A percentile compares a stretch with the other conserved stretches of the same genome.
Evolutionary conservation across 1,140 invertebrate genomes (phyloP).

Genomic region (Hetaerina americana): DNA sequence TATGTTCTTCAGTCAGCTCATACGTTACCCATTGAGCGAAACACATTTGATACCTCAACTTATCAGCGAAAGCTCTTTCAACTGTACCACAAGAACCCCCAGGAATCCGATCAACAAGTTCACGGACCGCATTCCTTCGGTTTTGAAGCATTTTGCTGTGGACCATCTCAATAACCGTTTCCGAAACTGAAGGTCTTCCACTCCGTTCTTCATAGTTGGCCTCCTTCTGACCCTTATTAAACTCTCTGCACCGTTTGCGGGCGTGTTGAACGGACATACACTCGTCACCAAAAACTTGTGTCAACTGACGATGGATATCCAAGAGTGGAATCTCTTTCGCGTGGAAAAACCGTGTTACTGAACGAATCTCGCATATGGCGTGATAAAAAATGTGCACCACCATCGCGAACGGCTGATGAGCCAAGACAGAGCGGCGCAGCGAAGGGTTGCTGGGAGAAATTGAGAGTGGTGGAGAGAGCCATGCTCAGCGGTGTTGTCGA

Average conservation of each 20-base stretch:
- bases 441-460: neutral
- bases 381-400: neutral
- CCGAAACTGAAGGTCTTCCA: constrained; percentile 8
- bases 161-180: neutral
- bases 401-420: constrained; percentile 4
- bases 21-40: no score
- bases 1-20: no score
- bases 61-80: neutral
- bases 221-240: constrained; percentile 1
- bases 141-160: neutral
- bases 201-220: constrained; percentile 5
- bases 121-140: neutral
- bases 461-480: no score
- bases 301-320: constrained; percentile 7
- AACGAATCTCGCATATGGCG: constrained; percentile 7
- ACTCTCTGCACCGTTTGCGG: constrained; percentile 6
- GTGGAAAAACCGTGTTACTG: constrained; percentile 8
- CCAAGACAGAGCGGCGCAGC: neutral
- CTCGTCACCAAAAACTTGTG: constrained; percentile 1
- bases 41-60: neutral
- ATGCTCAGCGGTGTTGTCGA: neutral
- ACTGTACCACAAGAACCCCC: neutral
- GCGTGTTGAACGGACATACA: constrained; percentile 7
- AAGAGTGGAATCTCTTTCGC: constrained; percentile 1
- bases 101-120: neutral